Percentiles rank a stretch among this genome's conserved stretches.
Evolutionary conservation across 2,888 invertebrate genomes (phyloP).

Genomic region (Tridacna crocea): DNA sequence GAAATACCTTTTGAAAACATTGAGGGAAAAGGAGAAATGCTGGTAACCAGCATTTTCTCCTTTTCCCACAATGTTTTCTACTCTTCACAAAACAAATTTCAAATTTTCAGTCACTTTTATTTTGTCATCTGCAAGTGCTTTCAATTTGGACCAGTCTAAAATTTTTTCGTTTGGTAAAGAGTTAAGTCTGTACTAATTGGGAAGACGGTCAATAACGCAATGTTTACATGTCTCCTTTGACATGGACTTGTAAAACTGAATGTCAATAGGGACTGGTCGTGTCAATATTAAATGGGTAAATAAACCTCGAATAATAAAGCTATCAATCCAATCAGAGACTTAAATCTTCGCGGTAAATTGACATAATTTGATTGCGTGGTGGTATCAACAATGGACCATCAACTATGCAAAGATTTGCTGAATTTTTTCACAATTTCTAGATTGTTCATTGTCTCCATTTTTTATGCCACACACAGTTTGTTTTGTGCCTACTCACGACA

Average conservation of each 20-base stretch:
- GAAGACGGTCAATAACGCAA: background rate
- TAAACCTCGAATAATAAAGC: background rate
- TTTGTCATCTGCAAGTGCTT: too few species aligned
- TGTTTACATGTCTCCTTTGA: conserved; percentile 1
- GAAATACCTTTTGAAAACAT: too few species aligned
- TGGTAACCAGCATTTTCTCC: too few species aligned
- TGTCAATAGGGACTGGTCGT: background rate
- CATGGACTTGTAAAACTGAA: background rate
- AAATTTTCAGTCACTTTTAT: too few species aligned
- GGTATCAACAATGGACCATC: background rate
- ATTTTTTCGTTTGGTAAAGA: too few species aligned
- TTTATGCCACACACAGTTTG: background rate
- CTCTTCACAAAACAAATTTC: too few species aligned
- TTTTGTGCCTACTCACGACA: background rate
- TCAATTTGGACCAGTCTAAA: too few species aligned
- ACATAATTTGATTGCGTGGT: conserved; percentile 11
- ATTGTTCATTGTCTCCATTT: background rate
- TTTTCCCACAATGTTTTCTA: too few species aligned
- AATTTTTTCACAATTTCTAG: background rate
- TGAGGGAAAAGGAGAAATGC: too few species aligned
- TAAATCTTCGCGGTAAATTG: conserved; percentile 3
- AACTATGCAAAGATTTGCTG: background rate
- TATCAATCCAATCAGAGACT: background rate
- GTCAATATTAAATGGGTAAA: conserved; percentile 10
- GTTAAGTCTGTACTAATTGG: background rate